Percentiles rank a stretch among this genome's conserved stretches.
Conservation (phyloP, 1,140 invertebrate genomes). For the Piezodorus guildinii region DNA sequence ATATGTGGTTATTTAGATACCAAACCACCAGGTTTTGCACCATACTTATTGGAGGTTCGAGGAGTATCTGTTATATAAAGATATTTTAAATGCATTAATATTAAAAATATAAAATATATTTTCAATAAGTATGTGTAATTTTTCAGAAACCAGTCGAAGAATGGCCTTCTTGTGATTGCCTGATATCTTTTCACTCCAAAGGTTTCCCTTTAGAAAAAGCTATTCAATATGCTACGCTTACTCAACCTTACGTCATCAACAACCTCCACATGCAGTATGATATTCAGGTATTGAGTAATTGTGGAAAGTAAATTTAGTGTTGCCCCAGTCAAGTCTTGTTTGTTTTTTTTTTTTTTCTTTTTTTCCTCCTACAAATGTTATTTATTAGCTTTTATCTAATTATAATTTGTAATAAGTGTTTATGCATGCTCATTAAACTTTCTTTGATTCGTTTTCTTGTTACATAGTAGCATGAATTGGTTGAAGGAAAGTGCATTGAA, state of each 20-base stretch:
- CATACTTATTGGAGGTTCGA: too few relatives aligned
- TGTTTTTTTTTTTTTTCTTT: background rate
- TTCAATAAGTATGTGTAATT: background rate
- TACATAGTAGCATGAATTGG: too few relatives aligned
- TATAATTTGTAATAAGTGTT: too few relatives aligned
- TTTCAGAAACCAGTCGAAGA: slow-evolving; percentile 85
- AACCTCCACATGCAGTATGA: slow-evolving; percentile 98
- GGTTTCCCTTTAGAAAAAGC: slow-evolving; percentile 95
- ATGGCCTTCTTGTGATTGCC: slow-evolving; percentile 95
- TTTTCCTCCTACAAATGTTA: background rate
- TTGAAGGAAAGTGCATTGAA: too few relatives aligned
- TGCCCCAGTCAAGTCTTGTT: background rate
- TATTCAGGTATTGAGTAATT: slow-evolving; percentile 40
- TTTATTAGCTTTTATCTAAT: too few relatives aligned
- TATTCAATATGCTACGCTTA: slow-evolving; percentile 87
- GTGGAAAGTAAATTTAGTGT: slow-evolving; percentile 6
- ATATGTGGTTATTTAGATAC: too few relatives aligned
- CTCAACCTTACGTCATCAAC: slow-evolving; percentile 95
- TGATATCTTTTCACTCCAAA: slow-evolving; percentile 98
- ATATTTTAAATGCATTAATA: too few relatives aligned
- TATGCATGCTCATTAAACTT: too few relatives aligned
- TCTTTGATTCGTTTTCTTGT: too few relatives aligned
- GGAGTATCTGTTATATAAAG: too few relatives aligned
- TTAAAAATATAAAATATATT: too few relatives aligned
- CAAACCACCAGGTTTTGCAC: too few relatives aligned